Conservation (phyloP, 2,888 invertebrate genomes). For the Drosophila sordidula region DNA sequence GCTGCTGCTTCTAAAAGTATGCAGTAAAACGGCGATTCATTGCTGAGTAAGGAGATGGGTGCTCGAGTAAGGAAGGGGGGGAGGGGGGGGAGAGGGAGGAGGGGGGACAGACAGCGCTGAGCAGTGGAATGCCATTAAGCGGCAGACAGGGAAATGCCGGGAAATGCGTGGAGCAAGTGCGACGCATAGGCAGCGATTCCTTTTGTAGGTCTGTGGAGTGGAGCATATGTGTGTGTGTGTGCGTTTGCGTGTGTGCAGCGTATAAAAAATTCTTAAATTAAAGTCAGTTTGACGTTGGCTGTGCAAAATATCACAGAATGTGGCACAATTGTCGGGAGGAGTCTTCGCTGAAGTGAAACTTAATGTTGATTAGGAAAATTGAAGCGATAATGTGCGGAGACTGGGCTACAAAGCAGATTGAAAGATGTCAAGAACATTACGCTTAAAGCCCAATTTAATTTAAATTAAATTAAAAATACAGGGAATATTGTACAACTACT, state of each 20-base stretch:
- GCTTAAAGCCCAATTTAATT: conserved; percentile 1
- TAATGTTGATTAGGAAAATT: conserved; percentile 70
- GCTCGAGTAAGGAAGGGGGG: too few relatives aligned
- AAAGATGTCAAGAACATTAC: background rate
- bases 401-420: background rate
- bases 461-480: background rate
- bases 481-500: background rate
- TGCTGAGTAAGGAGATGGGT: background rate
- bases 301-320: conserved; percentile 30
- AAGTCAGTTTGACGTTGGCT: conserved; percentile 66
- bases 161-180: conserved; percentile 23
- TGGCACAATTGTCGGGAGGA: background rate
- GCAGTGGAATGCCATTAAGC: conserved; percentile 54
- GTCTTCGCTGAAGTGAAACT: conserved; percentile 46
- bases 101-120: conserved; percentile 1
- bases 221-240: background rate
- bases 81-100: background rate
- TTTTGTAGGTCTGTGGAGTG: conserved; percentile 18
- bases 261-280: conserved; percentile 71
- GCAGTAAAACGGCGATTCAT: conserved; percentile 67
- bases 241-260: conserved; percentile 20
- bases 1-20: conserved; percentile 47
- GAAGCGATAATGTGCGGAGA: conserved; percentile 53
- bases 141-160: conserved; percentile 42
- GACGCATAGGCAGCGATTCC: conserved; percentile 53